Percentiles rank a stretch among this genome's conserved stretches.
Conservation (phyloP, 2,888 invertebrate genomes). For the Cosmopolites sordidus region DNA sequence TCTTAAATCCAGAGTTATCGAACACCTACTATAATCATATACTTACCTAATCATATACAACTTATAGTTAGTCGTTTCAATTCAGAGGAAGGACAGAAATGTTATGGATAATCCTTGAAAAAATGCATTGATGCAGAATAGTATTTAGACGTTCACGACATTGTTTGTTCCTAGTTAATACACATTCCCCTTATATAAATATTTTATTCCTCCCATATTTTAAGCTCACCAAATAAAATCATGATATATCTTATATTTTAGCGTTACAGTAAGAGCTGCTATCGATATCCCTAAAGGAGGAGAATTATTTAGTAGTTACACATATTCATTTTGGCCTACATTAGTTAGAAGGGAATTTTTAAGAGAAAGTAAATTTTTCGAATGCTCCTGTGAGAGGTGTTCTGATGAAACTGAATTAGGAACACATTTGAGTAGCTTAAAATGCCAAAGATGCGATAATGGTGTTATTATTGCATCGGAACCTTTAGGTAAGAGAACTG, state of each 20-base stretch:
- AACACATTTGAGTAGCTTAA: conserved; percentile 73
- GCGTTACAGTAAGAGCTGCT: conserved; percentile 67
- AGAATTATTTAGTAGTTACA: conserved; percentile 70
- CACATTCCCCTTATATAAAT: too few species aligned
- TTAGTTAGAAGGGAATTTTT: conserved; percentile 65
- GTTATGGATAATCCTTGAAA: too few species aligned
- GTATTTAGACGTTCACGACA: too few species aligned
- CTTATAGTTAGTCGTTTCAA: too few species aligned
- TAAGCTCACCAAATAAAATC: too few species aligned
- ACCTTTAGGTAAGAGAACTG: conserved; percentile 66
- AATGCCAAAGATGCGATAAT: conserved; percentile 72
- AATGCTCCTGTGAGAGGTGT: conserved; percentile 71
- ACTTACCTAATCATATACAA: too few species aligned
- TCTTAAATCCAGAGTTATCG: too few species aligned
- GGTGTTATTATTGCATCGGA: conserved; percentile 62
- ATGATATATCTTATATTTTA: conserved; percentile 37
- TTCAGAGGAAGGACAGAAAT: too few species aligned
- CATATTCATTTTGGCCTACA: conserved; percentile 71
- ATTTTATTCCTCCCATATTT: too few species aligned
- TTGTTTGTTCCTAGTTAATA: too few species aligned
- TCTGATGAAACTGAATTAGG: conserved; percentile 75
- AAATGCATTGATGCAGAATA: too few species aligned
- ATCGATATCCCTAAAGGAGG: conserved; percentile 60
- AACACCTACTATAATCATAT: too few species aligned
- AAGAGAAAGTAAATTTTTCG: conserved; percentile 73